Evolutionary conservation across 2,113 vertebrate species (phyloP).

Genomic region (Acanthochromis polyacanthus): DNA sequence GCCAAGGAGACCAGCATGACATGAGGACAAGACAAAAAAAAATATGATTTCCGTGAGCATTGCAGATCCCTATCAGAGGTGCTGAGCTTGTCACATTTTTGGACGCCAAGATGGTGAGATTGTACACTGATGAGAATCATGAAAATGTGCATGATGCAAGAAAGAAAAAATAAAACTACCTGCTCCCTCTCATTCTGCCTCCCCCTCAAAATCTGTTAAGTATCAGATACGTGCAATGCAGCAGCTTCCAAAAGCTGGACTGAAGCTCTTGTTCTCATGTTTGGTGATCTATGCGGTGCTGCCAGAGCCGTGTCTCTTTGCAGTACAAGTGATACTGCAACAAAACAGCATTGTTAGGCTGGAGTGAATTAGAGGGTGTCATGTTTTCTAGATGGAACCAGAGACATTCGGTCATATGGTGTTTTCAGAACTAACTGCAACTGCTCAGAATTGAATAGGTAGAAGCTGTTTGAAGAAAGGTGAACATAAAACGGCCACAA

Average conservation of each 20-base stretch:
- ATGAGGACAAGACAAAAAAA: background rate
- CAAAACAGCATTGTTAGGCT: slow-evolving; percentile 62
- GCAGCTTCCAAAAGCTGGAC: slow-evolving; percentile 48
- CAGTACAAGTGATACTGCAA: slow-evolving; percentile 58
- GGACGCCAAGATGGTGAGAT: slow-evolving; percentile 51
- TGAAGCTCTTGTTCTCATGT: slow-evolving; percentile 48
- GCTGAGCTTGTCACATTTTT: slow-evolving; percentile 66
- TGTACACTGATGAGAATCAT: slow-evolving; percentile 43
- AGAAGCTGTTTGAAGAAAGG: slow-evolving; percentile 1
- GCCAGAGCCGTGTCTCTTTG: slow-evolving; percentile 54
- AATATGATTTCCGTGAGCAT: slow-evolving; percentile 52
- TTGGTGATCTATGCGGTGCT: slow-evolving; percentile 36
- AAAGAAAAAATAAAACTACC: slow-evolving; percentile 1
- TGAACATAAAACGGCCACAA: background rate
- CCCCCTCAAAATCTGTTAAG: slow-evolving; percentile 25
- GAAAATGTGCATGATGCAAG: slow-evolving; percentile 26
- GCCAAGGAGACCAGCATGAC: slow-evolving; percentile 57
- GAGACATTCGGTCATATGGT: slow-evolving; percentile 24
- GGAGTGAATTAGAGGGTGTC: slow-evolving; percentile 58
- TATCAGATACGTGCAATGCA: slow-evolving; percentile 44
- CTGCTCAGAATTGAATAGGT: background rate
- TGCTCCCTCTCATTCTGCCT: background rate
- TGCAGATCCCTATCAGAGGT: slow-evolving; percentile 76
- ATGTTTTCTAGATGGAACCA: slow-evolving; percentile 49
- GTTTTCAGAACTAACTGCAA: slow-evolving; percentile 19